Base-by-base conservation (phyloP, 2,113 vertebrate genomes). In the Hystrix cristata region DNA sequence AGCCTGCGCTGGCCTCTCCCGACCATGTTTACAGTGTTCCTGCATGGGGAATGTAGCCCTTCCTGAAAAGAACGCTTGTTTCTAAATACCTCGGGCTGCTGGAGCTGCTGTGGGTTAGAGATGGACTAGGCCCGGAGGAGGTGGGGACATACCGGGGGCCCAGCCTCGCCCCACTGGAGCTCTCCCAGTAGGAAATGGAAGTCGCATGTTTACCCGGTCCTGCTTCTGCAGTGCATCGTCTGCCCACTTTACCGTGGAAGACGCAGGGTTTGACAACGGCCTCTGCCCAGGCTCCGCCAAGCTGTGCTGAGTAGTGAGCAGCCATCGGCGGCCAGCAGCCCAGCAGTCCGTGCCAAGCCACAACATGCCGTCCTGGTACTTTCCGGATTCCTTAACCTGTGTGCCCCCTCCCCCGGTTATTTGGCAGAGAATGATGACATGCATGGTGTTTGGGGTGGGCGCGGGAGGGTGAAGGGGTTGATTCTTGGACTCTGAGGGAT, bases 21-120 rank as follows among this genome's bases (percentile, higher is more conserved):
- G 96, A 95, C 98, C 62, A 53, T 98, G 98, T 98, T 99, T 98
- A 98, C 98, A 98, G 97, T 72, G 6, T 96, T 96, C 97, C 78
- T 98, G 97, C 91, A 79, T 96, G 97, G 97, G 83, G 97, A 98
- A 97, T 97, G 97, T 94, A 98, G 98, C 97, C 96, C 91, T 96
- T 94, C 93, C 97, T 94, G 95, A 91, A 97, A 98, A 98, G 97
- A 98, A 97, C 82, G 91, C 96, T 98, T 96, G 82, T 95, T 94
- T 96, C 98, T 95, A 95, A 93, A 98, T 98, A 97, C 98, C 96
- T 98, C 97, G 87, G 1, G 97, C 95, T 97, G 95, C 97, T 83
- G 92, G 97, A 97, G 13, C 25, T 94, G 51, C 95, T 80, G 27
- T 60, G 95, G 76, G 72, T 87, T 84, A 81, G 62, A 72, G 53